Percentiles rank a stretch among this genome's conserved stretches.
Conservation (phyloP, 92 coral and sea anemone genomes). For the Palythoa grandiflora region DNA sequence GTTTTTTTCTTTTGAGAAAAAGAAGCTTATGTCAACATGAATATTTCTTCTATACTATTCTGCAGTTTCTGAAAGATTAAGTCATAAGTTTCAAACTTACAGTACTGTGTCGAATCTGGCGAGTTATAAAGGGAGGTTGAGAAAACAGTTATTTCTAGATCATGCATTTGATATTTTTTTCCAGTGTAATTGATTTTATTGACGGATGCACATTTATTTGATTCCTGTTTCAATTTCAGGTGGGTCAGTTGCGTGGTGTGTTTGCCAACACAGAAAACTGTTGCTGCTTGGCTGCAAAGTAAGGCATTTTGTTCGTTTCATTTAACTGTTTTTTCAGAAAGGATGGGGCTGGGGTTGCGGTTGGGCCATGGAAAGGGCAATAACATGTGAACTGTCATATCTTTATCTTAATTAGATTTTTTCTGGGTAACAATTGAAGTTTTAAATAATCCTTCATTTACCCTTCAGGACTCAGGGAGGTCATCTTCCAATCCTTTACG, state of each 20-base stretch:
- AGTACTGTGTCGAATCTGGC: background rate
- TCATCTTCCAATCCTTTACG: conserved; percentile 73
- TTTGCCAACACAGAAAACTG: conserved; percentile 83
- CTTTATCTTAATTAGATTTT: background rate
- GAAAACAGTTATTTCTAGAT: background rate
- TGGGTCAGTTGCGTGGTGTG: conserved; percentile 72
- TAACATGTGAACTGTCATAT: too few species aligned
- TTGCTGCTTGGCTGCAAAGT: conserved; percentile 88
- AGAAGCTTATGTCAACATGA: too few species aligned
- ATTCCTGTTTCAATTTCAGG: conserved; percentile 29
- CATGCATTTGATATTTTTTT: background rate
- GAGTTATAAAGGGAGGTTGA: too few species aligned
- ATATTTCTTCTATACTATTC: too few species aligned
- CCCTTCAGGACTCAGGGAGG: conserved; percentile 74
- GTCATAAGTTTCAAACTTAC: too few species aligned
- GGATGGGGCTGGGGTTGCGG: background rate
- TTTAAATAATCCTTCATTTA: background rate
- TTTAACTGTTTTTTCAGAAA: background rate
- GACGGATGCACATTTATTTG: background rate
- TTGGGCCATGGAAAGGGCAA: too few species aligned
- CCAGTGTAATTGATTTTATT: background rate
- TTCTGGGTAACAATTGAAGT: background rate
- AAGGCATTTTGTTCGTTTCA: background rate
- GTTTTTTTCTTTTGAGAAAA: too few species aligned
- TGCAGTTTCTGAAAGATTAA: too few species aligned